A percentile compares a stretch with the other conserved stretches of the same genome.
phyloP scores from a whole-genome alignment of 2,888 invertebrate genomes.

The Mimas tiliae region DNA sequence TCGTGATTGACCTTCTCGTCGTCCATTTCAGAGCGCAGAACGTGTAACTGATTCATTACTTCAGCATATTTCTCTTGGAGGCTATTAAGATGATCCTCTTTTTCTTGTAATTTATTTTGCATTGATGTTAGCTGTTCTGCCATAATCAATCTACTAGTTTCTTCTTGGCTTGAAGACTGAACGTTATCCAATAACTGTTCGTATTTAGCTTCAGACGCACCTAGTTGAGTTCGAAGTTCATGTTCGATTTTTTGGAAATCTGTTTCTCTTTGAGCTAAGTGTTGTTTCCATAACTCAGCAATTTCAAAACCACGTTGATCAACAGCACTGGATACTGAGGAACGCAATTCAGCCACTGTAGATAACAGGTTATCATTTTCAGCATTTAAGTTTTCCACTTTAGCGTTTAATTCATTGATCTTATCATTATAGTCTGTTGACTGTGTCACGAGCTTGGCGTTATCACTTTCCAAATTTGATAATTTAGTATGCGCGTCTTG shows the following conservation, averaged over 20 bases:
- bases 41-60: conserved; percentile 67
- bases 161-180: conserved; percentile 76
- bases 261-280: conserved; percentile 86
- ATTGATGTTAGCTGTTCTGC: conserved; percentile 71
- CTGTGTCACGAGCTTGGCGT: conserved; percentile 48
- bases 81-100: conserved; percentile 69
- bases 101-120: conserved; percentile 75
- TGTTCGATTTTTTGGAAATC: conserved; percentile 84
- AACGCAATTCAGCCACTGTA: conserved; percentile 74
- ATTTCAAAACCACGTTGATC: conserved; percentile 88
- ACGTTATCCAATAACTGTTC: conserved; percentile 75
- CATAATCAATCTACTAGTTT: conserved; percentile 71
- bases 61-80: conserved; percentile 75
- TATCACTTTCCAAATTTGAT: conserved; percentile 55
- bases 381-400: conserved; percentile 66
- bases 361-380: conserved; percentile 77
- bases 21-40: conserved; percentile 76
- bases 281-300: conserved; percentile 89
- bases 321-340: conserved; percentile 80
- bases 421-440: conserved; percentile 49
- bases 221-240: conserved; percentile 80
- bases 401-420: conserved; percentile 61
- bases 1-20: conserved; percentile 75
- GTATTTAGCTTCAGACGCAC: conserved; percentile 76
- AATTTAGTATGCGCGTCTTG: conserved; percentile 73